These are phyloP conservation scores for Drosophila meridiana DNA, from an alignment of 2,888 invertebrate species.

Conservation along the genomic window DNA sequence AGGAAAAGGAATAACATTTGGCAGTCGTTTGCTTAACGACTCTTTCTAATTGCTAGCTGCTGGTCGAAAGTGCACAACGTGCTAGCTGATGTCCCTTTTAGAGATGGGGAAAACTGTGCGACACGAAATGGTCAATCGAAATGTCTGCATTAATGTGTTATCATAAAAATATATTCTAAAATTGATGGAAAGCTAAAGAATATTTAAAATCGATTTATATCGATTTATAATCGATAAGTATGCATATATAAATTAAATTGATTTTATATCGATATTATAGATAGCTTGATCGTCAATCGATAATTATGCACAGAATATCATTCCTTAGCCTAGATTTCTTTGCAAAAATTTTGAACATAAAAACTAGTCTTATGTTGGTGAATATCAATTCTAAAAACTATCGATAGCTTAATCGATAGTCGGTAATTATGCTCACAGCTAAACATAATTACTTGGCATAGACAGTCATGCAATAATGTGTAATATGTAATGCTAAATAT, in stretches of 20 bases:
- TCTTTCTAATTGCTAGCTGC: constrained; percentile 64
- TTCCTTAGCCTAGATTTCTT: background rate
- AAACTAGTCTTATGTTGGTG: background rate
- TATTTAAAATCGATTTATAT: background rate
- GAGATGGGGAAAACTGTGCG: constrained; percentile 5
- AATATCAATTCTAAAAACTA: background rate
- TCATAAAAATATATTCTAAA: background rate
- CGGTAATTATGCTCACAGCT: background rate
- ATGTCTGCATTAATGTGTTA: background rate
- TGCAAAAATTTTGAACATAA: background rate
- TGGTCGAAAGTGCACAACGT: constrained; percentile 8
- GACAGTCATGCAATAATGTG: too few species aligned
- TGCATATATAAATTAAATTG: background rate
- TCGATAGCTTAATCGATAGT: background rate
- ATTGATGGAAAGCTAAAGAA: background rate
- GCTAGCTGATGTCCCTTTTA: background rate
- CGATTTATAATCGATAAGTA: background rate
- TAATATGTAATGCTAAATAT: too few species aligned
- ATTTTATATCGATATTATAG: background rate
- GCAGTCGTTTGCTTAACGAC: constrained; percentile 64
- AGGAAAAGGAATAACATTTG: constrained; percentile 33
- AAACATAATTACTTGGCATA: background rate
- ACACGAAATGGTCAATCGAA: background rate
- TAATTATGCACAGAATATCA: background rate
- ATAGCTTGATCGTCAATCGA: background rate